Conservation (phyloP, 2,113 vertebrate species). For the Casuarius casuarius region DNA sequence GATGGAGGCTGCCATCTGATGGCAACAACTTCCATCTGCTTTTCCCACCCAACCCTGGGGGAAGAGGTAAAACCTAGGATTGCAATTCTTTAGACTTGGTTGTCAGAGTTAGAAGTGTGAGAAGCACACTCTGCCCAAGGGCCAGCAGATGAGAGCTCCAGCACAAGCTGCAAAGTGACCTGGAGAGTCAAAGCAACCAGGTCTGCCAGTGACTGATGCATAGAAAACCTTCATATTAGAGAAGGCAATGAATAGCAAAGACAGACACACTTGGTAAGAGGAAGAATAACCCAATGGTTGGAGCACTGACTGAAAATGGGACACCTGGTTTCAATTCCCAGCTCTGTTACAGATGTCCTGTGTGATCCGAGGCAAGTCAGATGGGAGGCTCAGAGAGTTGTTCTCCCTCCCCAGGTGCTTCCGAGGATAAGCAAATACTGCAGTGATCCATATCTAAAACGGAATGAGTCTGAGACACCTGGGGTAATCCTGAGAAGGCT, state of each 20-base stretch:
- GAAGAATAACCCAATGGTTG: not conserved
- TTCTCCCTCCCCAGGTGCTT: not conserved
- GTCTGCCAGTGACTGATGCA: not conserved
- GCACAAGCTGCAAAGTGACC: not conserved
- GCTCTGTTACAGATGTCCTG: not conserved
- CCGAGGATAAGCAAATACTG: not conserved
- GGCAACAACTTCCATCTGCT: not conserved
- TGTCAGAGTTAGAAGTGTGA: not conserved
- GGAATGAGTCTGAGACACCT: not conserved
- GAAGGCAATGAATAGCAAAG: not conserved
- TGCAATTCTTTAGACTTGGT: not conserved
- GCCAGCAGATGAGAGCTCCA: not conserved
- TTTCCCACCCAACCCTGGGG: not conserved
- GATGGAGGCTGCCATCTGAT: not conserved
- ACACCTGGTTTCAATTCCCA: not conserved
- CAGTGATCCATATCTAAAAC: not conserved
- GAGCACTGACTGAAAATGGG: not conserved
- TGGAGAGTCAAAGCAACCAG: not conserved
- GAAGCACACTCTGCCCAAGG: not conserved
- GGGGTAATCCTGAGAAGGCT: not conserved
- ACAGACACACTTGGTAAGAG: not conserved
- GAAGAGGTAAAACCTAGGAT: not conserved
- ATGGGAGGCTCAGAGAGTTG: not conserved
- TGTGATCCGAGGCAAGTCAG: not conserved
- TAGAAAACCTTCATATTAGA: not conserved